Conservation (phyloP, 2,113 vertebrate genomes). For the Nerophis lumbriciformis region DNA sequence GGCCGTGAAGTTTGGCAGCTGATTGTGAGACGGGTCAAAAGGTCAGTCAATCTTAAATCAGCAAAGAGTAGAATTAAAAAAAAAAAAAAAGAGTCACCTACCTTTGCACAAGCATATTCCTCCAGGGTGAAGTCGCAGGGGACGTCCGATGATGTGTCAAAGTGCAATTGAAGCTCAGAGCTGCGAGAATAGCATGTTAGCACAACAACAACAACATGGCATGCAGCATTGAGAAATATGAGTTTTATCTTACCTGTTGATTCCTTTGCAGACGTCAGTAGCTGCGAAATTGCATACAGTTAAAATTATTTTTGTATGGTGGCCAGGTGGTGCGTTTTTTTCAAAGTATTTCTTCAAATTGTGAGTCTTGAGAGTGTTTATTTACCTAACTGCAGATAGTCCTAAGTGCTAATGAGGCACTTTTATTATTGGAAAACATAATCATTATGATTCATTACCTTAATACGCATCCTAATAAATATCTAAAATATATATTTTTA, state of each 20-base stretch:
- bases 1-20: slow-evolving; percentile 57
- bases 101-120: slow-evolving; percentile 60
- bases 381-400: too few relatives aligned
- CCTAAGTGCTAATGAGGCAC: too few relatives aligned
- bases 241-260: slow-evolving; percentile 44
- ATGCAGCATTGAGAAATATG: not conserved
- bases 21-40: slow-evolving; percentile 1
- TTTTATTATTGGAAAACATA: too few relatives aligned
- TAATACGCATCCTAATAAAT: too few relatives aligned
- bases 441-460: too few relatives aligned
- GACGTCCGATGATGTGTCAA: slow-evolving; percentile 11
- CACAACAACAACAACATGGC: not conserved
- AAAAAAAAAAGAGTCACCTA: slow-evolving; percentile 46
- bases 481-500: too few relatives aligned
- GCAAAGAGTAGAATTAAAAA: not conserved
- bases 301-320: not conserved
- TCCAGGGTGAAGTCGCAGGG: slow-evolving; percentile 53
- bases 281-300: slow-evolving; percentile 39
- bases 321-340: too few relatives aligned
- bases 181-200: slow-evolving; percentile 34
- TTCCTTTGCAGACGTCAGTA: slow-evolving; percentile 36
- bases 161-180: slow-evolving; percentile 24
- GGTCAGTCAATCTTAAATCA: not conserved
- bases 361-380: too few relatives aligned
- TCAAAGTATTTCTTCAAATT: too few relatives aligned